Conservation (phyloP, 2,888 invertebrate species). For the Erannis defoliaria region DNA sequence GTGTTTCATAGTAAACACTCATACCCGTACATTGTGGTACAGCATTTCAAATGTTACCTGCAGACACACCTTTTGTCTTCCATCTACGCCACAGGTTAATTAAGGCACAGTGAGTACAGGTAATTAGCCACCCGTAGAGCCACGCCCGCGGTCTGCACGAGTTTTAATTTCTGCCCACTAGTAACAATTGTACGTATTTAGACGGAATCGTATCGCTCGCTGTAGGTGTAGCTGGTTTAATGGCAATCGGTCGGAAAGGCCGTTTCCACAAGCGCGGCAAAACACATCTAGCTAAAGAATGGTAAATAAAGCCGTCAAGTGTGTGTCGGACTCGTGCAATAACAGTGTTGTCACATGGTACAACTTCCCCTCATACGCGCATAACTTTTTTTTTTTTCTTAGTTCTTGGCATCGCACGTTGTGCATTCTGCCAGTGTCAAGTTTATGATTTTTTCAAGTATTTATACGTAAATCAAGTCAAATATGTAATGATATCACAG, state of each 20-base stretch:
- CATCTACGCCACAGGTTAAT: slow-evolving; percentile 26
- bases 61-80: slow-evolving; percentile 7
- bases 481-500: no score
- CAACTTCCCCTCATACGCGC: no score
- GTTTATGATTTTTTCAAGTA: no score
- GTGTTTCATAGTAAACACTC: no score
- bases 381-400: no score
- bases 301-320: no score
- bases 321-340: no score
- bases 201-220: slow-evolving; percentile 20
- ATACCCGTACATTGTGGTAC: no score
- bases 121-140: slow-evolving; percentile 38
- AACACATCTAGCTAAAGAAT: neutral
- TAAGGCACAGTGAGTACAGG: slow-evolving; percentile 13
- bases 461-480: no score
- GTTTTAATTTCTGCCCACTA: slow-evolving; percentile 39
- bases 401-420: no score
- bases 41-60: neutral
- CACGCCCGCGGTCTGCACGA: slow-evolving; percentile 29
- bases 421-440: no score
- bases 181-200: slow-evolving; percentile 39
- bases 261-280: neutral
- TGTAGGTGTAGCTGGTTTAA: slow-evolving; percentile 33
- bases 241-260: slow-evolving; percentile 24
- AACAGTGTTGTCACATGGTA: no score